Conservation (phyloP, 2,797 vertebrate species). For the Nyctalus aviator region DNA sequence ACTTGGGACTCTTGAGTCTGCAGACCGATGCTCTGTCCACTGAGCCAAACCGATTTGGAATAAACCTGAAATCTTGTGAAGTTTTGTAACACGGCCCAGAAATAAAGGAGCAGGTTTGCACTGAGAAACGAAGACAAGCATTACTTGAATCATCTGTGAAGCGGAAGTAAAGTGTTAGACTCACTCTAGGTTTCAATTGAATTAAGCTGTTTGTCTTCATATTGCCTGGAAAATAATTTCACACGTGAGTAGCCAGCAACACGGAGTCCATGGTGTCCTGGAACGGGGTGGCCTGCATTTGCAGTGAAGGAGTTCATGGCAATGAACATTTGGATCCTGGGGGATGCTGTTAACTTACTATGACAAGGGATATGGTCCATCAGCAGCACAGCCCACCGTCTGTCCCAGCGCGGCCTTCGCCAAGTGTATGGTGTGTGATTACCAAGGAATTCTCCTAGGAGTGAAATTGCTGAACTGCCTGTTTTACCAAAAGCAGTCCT, state of each 20-base stretch:
- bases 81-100: neutral
- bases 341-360: neutral
- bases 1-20: no score
- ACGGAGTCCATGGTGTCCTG: neutral
- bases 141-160: neutral
- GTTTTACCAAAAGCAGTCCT: neutral
- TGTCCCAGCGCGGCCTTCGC: neutral
- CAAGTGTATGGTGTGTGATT: neutral
- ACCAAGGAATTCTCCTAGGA: neutral
- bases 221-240: neutral
- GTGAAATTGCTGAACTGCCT: neutral
- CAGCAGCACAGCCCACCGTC: neutral
- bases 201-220: neutral
- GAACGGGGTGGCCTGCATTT: neutral
- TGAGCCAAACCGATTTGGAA: no score
- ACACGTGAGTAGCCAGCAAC: neutral
- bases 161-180: slow-evolving; percentile 35
- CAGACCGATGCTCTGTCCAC: no score
- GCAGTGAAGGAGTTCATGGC: neutral
- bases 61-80: neutral
- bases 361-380: neutral
- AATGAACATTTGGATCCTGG: neutral
- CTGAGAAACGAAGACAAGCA: neutral
- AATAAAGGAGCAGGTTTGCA: neutral
- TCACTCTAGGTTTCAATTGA: neutral